These are phyloP conservation scores for Halcyon badia DNA, from an alignment of 2,797 vertebrate species.

Conservation along the genomic window DNA sequence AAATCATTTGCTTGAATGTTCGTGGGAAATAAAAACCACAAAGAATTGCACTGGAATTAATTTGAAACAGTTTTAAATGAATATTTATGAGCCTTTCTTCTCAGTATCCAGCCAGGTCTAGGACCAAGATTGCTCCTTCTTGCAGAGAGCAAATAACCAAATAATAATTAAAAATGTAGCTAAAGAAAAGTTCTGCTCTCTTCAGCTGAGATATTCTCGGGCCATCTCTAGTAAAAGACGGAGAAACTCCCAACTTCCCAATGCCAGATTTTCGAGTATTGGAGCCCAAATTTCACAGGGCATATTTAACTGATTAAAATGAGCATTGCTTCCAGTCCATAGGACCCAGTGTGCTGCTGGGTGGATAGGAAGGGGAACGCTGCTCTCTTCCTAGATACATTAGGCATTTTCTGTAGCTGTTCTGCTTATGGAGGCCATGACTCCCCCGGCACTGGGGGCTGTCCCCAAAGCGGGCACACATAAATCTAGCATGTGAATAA, in stretches of 20 bases:
- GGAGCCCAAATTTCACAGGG: background rate
- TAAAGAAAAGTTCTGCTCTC: background rate
- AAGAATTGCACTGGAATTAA: constrained; percentile 3
- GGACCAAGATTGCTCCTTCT: background rate
- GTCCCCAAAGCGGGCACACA: background rate
- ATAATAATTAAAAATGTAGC: background rate
- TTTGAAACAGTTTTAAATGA: background rate
- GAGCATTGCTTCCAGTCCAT: background rate
- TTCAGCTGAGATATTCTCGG: background rate
- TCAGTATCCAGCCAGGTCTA: background rate
- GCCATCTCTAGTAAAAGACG: background rate
- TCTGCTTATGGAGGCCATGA: accelerated
- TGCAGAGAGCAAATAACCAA: background rate
- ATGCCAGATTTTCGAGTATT: background rate
- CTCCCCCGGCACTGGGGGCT: background rate
- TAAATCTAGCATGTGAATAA: background rate
- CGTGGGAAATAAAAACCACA: background rate
- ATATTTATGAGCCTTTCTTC: constrained; percentile 7
- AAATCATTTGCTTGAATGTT: background rate
- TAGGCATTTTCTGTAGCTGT: background rate
- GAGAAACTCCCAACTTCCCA: background rate
- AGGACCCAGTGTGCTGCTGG: background rate
- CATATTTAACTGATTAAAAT: background rate
- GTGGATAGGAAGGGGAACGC: background rate
- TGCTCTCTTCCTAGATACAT: background rate